Evolutionary conservation across 2,797 vertebrate species (phyloP).

Genomic region (Phrynocephalus vlangalii): DNA sequence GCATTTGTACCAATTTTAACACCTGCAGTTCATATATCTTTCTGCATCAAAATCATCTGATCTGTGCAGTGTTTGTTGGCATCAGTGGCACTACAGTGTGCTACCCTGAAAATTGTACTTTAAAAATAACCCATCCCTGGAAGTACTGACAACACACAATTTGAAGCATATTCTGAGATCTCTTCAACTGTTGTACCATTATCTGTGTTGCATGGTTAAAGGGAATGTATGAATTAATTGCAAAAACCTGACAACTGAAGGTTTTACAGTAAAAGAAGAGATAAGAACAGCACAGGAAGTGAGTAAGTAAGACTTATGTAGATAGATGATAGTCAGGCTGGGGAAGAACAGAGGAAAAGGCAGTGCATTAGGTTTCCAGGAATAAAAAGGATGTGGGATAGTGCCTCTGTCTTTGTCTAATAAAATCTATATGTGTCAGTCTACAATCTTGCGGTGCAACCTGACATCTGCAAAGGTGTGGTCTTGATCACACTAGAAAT

Average conservation of each 20-base stretch:
- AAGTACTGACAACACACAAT: not conserved
- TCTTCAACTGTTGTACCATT: not conserved
- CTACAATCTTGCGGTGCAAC: not conserved
- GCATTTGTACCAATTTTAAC: not conserved
- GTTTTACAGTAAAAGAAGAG: not conserved
- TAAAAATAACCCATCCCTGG: not conserved
- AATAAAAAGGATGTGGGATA: not conserved
- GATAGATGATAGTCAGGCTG: not conserved
- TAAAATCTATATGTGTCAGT: not conserved
- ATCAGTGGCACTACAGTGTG: not conserved
- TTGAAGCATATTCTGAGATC: not conserved
- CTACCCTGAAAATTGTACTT: not conserved
- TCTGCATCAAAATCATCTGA: not conserved
- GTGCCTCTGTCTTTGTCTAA: not conserved
- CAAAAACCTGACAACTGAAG: not conserved
- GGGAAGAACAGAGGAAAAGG: not conserved
- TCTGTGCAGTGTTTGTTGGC: not conserved
- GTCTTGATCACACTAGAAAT: no score
- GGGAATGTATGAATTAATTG: not conserved
- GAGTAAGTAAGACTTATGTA: not conserved
- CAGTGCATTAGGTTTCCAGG: not conserved
- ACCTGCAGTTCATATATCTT: not conserved
- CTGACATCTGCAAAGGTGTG: no score
- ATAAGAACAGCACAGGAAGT: not conserved
- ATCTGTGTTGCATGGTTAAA: not conserved